Evolutionary conservation across 2,888 invertebrate genomes (phyloP).

Genomic region (Dynastes tityus): DNA sequence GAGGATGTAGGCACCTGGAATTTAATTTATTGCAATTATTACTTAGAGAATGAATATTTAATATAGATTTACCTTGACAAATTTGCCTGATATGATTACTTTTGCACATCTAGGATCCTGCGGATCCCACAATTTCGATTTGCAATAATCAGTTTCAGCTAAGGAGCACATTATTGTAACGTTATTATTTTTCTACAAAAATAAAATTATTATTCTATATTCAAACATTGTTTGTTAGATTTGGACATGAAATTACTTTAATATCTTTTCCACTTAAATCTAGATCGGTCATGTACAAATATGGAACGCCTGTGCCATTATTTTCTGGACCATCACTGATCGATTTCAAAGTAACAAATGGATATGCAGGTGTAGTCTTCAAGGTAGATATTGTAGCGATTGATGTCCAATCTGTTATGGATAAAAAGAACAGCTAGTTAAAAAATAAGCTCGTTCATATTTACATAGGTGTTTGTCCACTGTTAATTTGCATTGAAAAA

Average conservation of each 20-base stretch:
- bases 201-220: background rate
- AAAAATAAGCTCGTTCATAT: background rate
- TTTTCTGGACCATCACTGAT: slow-evolving; percentile 79
- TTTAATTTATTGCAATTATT: slow-evolving; percentile 44
- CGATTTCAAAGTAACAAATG: slow-evolving; percentile 81
- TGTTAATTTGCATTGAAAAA: too few species aligned
- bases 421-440: too few species aligned
- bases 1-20: slow-evolving; percentile 73
- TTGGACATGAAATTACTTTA: slow-evolving; percentile 71
- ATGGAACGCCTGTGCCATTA: slow-evolving; percentile 82
- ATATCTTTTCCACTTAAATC: slow-evolving; percentile 81
- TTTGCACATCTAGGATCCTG: slow-evolving; percentile 86
- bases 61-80: slow-evolving; percentile 73
- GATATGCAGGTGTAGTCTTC: slow-evolving; percentile 76
- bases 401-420: slow-evolving; percentile 79
- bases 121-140: slow-evolving; percentile 76
- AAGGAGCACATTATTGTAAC: slow-evolving; percentile 80
- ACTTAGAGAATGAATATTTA: background rate
- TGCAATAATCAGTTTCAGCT: slow-evolving; percentile 80
- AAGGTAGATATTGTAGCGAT: slow-evolving; percentile 80
- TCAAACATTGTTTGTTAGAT: background rate
- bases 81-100: slow-evolving; percentile 79
- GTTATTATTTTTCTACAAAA: slow-evolving; percentile 75
- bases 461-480: background rate
- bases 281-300: slow-evolving; percentile 82